Evolutionary conservation across 30 jellyfish, hydroid and myxozoan species (phyloP).

Genomic region (Euphysa ruthae): DNA sequence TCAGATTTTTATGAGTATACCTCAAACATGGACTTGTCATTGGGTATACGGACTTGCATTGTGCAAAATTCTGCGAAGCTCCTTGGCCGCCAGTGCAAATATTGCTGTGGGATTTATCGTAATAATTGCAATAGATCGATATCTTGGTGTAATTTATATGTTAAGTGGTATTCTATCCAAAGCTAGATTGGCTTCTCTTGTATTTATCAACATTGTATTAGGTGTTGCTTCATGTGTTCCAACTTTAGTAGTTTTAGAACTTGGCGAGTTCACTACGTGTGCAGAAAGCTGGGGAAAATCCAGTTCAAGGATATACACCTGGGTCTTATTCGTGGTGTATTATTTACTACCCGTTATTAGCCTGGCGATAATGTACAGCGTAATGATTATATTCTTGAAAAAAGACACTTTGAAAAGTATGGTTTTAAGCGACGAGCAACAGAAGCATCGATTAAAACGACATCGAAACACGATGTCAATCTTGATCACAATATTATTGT

Average conservation of each 20-base stretch:
- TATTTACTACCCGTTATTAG: neutral
- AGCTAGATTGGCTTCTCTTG: neutral
- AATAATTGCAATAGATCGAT: neutral
- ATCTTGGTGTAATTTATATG: neutral
- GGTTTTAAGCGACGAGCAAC: neutral
- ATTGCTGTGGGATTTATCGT: slow-evolving; percentile 1
- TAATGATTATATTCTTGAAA: neutral
- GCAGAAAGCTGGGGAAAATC: neutral
- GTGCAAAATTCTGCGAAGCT: neutral
- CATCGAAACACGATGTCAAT: neutral
- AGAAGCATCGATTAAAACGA: neutral
- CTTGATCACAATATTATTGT: neutral
- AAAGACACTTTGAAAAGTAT: neutral
- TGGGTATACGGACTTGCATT: neutral
- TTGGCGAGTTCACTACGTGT: neutral
- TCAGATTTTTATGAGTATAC: neutral
- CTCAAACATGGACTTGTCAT: slow-evolving; percentile 6
- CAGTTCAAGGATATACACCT: neutral
- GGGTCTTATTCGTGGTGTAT: neutral
- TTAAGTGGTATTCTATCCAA: neutral
- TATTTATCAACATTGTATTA: neutral
- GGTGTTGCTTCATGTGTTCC: neutral
- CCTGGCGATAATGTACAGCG: neutral
- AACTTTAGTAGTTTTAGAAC: neutral
- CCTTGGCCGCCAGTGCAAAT: neutral